Conservation (phyloP, 2,888 invertebrate species). For the Platycnemis pennipes region DNA sequence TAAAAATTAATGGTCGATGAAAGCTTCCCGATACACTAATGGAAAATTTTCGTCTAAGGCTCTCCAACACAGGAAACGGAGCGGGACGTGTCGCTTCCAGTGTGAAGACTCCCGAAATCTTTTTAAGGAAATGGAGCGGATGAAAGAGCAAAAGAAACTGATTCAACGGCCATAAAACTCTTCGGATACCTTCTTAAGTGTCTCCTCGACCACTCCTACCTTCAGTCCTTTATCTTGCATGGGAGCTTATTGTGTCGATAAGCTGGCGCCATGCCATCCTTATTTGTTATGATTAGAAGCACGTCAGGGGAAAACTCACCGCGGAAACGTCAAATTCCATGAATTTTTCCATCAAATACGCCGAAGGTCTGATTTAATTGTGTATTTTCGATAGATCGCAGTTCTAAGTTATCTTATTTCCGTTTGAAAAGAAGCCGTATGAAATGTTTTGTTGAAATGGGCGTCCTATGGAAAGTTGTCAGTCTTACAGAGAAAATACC, state of each 20-base stretch:
- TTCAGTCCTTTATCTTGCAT: slow-evolving; percentile 40
- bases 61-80: neutral
- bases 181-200: slow-evolving; percentile 37
- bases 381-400: neutral
- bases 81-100: neutral
- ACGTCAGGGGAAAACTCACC: neutral
- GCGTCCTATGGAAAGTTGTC: too few species aligned
- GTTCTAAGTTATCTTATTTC: neutral
- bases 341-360: neutral
- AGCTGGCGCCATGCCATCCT: slow-evolving; percentile 30
- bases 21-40: slow-evolving; percentile 20
- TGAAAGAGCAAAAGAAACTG: neutral
- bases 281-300: slow-evolving; percentile 48
- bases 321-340: neutral
- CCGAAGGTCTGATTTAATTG: neutral
- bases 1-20: slow-evolving; percentile 33
- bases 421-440: neutral
- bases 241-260: slow-evolving; percentile 32
- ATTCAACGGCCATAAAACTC: slow-evolving; percentile 25
- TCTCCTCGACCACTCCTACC: slow-evolving; percentile 10
- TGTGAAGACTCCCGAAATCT: neutral
- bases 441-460: too few species aligned
- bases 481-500: too few species aligned
- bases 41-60: slow-evolving; percentile 13
- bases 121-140: slow-evolving; percentile 35